These are phyloP conservation scores for Drosophila ezoana DNA, from an alignment of 2,888 invertebrate genomes.

Conservation along the genomic window DNA sequence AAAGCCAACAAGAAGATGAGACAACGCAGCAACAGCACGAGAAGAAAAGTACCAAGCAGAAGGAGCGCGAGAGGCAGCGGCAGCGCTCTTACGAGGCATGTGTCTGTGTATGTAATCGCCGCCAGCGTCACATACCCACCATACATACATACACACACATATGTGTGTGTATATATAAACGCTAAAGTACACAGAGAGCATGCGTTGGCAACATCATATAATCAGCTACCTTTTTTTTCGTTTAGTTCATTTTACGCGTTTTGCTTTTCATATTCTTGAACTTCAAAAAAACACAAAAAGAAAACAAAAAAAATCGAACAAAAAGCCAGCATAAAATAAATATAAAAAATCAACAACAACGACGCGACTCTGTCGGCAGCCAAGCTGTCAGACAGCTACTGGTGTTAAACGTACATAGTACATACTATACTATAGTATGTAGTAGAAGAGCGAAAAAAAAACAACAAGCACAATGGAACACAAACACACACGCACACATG, in stretches of 20 bases:
- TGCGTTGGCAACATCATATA: slow-evolving; percentile 58
- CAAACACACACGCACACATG: slow-evolving; percentile 16
- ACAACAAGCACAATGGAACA: slow-evolving; percentile 39
- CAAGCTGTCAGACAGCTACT: slow-evolving; percentile 81
- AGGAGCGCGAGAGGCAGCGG: slow-evolving; percentile 38
- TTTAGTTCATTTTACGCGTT: slow-evolving; percentile 70
- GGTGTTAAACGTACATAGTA: slow-evolving; percentile 77
- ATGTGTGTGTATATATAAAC: slow-evolving; percentile 5
- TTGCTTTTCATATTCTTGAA: slow-evolving; percentile 79
- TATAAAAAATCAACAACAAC: slow-evolving; percentile 30
- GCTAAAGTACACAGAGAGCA: slow-evolving; percentile 50
- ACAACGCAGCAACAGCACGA: slow-evolving; percentile 44
- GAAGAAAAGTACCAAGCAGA: slow-evolving; percentile 44
- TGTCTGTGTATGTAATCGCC: slow-evolving; percentile 30
- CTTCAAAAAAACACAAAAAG: slow-evolving; percentile 61
- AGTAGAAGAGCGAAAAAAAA: slow-evolving; percentile 61
- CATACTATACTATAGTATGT: slow-evolving; percentile 55
- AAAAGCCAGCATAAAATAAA: slow-evolving; percentile 74
- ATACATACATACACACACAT: background rate
- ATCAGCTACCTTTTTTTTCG: slow-evolving; percentile 57
- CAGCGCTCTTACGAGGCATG: slow-evolving; percentile 10
- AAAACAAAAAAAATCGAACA: slow-evolving; percentile 51
- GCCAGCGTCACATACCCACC: slow-evolving; percentile 20
- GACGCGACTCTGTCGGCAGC: slow-evolving; percentile 62
- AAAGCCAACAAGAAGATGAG: slow-evolving; percentile 72